phyloP scores from a whole-genome alignment of 2,888 invertebrate genomes.

The Volucella bombylans region DNA sequence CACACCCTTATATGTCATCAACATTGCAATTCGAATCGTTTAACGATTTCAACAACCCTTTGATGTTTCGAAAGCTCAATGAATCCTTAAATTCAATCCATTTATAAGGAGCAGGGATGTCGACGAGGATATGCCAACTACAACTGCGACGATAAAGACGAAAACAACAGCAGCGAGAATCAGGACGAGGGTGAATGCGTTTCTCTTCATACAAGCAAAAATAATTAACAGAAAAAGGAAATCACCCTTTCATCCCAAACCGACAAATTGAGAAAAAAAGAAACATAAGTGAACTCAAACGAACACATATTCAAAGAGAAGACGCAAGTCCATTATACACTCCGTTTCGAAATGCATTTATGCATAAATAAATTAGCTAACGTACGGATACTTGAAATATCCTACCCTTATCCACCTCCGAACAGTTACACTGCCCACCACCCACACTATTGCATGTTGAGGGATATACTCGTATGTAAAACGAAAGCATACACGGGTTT shows the following conservation, averaged over 20 bases:
- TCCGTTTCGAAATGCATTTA: slow-evolving; percentile 63
- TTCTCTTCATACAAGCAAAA: slow-evolving; percentile 47
- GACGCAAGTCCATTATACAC: slow-evolving; percentile 63
- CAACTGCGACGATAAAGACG: neutral
- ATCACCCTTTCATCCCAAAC: slow-evolving; percentile 32
- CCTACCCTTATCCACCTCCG: neutral
- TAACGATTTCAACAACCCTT: slow-evolving; percentile 68
- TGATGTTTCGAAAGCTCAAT: slow-evolving; percentile 70
- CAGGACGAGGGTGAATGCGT: slow-evolving; percentile 12
- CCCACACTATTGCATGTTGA: neutral
- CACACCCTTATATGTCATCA: slow-evolving; percentile 45
- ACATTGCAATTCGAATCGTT: slow-evolving; percentile 71
- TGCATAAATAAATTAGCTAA: slow-evolving; percentile 72
- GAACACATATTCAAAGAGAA: slow-evolving; percentile 43
- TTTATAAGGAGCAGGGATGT: slow-evolving; percentile 13
- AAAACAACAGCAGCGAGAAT: neutral
- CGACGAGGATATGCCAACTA: neutral
- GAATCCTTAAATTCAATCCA: slow-evolving; percentile 71
- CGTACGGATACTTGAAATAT: slow-evolving; percentile 23
- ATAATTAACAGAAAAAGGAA: slow-evolving; percentile 60
- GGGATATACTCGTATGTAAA: slow-evolving; percentile 13
- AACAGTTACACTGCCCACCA: neutral
- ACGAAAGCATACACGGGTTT: slow-evolving; percentile 61
- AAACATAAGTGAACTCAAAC: slow-evolving; percentile 19
- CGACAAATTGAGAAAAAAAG: slow-evolving; percentile 11